A percentile compares a stretch with the other conserved stretches of the same genome.
These are phyloP conservation scores for Casuarius casuarius DNA, from an alignment of 2,113 vertebrate species.

Conservation along the genomic window DNA sequence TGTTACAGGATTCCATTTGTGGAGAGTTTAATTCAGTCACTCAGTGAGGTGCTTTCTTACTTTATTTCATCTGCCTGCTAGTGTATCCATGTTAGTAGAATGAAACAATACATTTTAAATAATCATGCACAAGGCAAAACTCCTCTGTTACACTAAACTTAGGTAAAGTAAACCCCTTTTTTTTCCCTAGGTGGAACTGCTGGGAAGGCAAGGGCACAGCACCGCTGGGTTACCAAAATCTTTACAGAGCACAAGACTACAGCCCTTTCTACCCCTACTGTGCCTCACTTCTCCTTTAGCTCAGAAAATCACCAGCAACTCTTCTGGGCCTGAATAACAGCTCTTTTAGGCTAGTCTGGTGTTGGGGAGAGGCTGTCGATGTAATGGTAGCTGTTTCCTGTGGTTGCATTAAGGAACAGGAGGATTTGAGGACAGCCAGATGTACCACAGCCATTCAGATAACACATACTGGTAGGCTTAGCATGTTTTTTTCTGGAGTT, in stretches of 20 bases:
- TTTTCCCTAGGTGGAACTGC: background rate
- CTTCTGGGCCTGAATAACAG: background rate
- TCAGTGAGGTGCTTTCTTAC: background rate
- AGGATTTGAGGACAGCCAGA: background rate
- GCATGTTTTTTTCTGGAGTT: background rate
- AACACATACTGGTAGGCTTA: background rate
- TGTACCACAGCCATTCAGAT: background rate
- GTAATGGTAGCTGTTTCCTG: rapidly evolving
- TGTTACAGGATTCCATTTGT: background rate
- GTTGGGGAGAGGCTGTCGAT: background rate
- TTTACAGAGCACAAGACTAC: background rate
- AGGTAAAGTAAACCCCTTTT: background rate
- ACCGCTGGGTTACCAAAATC: rapidly evolving
- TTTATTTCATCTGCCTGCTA: background rate
- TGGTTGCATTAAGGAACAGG: rapidly evolving
- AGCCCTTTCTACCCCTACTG: rapidly evolving
- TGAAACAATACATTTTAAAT: background rate
- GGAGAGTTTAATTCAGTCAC: background rate
- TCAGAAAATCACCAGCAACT: background rate
- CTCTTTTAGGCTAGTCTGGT: background rate
- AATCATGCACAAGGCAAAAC: background rate
- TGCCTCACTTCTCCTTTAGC: background rate
- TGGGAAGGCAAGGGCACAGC: background rate
- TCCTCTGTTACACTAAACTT: background rate
- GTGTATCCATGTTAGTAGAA: background rate